Evolutionary conservation across 2,797 vertebrate species (phyloP), one percentile per base, ranked within the genome.

Genomic region (Diplodus puntazzo): DNA sequence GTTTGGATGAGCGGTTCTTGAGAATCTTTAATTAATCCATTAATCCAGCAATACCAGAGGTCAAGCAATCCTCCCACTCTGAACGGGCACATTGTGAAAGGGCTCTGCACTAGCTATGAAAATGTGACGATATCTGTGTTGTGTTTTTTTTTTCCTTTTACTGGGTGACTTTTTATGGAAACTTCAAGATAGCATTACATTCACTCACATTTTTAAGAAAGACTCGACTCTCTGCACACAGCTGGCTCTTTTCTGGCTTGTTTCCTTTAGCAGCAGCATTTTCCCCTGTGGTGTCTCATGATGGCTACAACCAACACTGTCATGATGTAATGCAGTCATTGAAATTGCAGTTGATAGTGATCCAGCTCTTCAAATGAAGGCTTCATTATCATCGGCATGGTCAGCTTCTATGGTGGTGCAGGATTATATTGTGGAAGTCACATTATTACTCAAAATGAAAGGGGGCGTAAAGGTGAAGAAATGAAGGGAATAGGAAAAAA

Each of bases 311-410:
- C 64, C 25, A 46, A 55, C 18, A 48, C 72, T 52, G 60, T 60
- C 59, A 43, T 81, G 82, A 78, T 7, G 39, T 75, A 68, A 78
- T 18, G 53, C 25, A 59, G 50, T n/a, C 30, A 60, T n/a, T 30
- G 25, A 54, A 48, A 43, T 27, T 46, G 34, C 45, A 59, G n/a
- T 69, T 49, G 65, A 81, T 69, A 55, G 53, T 49, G 53, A 84
- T 81, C 43, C 59, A 39, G 76, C 53, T 61, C 64, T 74, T 18
- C 49, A 75, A 58, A 68, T 69, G 67, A 83, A 73, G 49, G 60
- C 61, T 75, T 57, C 43, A 62, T 57, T 34, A 54, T 74, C 61
- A 9, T 21, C 7, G 11, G 50, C 69, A 27, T 20, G 27, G 21
- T 59, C 57, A 61, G 53, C 63, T 64, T 77, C 57, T n/a, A 3